Base-by-base conservation (phyloP, 1,140 invertebrate genomes). In the Adoxophyes honmai region DNA sequence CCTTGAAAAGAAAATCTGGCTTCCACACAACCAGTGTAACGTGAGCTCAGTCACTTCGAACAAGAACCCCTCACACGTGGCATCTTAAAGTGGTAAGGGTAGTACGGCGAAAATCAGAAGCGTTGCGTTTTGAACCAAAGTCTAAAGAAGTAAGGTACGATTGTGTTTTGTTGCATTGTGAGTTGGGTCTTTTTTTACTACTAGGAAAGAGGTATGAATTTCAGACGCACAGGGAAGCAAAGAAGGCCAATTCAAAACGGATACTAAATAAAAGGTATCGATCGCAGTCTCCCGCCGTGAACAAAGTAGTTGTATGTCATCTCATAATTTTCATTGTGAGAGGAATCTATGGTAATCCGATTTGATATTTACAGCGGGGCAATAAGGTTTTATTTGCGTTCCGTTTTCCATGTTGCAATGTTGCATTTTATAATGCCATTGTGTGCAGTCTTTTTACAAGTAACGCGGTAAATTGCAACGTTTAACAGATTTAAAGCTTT, bases 1-100 rank as follows among this genome's bases (percentile, higher is more conserved):
- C 59, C 58, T 62, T 62, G 55, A 70, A 59, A 72, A 66, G 60
- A 59, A 69, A 72, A 71, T 61, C 63, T 60, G 54, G 39, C 58
- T 58, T 36, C 60, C 56, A 55, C 52, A 28, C 36, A 34, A 34
- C 66, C 66, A 38, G 13, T 53, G 13, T 56, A 59, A 57, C 11
- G 52, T 52, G 62, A 60, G 8, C 62, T 42, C 34, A 53, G 7
- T 18, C 34, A 10, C 15, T 39, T 15, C 38, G 5, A 5, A 14
- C 15, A 9, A 6, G 8, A 9, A 14, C 3, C 14, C 36, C 36
- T 14, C 36, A 15, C 36, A 38, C 13, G 14, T 38, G 14, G 21
- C 21, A 28, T 28, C 21, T 28, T 28, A 28, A 6, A 28, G 2
- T 28, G 21, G 21, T 2, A 28, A 28, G 2, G 2, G 21, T 28